Conservation (phyloP, 2,888 invertebrate genomes). For the Cataglyphis rosenhaueri region DNA sequence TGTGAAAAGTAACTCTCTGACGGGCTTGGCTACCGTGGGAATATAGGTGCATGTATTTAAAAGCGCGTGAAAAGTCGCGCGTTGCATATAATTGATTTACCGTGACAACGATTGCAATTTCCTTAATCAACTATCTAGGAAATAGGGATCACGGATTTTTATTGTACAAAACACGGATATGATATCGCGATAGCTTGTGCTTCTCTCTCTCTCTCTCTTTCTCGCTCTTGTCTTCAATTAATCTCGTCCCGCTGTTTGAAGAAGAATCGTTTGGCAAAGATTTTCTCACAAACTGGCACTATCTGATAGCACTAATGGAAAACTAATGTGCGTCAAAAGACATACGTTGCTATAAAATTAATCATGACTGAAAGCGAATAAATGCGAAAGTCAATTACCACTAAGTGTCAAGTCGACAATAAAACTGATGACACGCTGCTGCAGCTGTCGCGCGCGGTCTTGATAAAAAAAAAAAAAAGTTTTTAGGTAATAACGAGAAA, state of each 20-base stretch:
- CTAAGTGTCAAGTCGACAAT: not conserved
- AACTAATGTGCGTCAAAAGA: not conserved
- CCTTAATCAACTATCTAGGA: constrained; percentile 3
- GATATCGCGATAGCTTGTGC: not conserved
- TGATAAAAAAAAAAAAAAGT: not conserved
- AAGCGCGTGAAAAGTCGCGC: constrained; percentile 6
- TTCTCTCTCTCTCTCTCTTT: not conserved
- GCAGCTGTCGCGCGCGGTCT: not conserved
- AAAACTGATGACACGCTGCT: not conserved
- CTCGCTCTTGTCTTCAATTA: not conserved
- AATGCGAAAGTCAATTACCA: constrained; percentile 37
- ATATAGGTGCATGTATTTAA: not conserved
- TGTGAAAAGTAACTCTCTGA: not conserved
- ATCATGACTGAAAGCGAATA: constrained; percentile 1
- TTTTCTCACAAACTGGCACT: not conserved
- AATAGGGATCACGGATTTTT: constrained; percentile 11
- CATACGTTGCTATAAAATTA: not conserved
- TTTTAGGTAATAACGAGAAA: not conserved
- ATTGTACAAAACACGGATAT: not conserved
- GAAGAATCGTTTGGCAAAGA: not conserved
- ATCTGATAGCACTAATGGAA: not conserved
- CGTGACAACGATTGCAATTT: constrained; percentile 38
- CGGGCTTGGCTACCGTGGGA: constrained; percentile 9
- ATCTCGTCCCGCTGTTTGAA: not conserved
- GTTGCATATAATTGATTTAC: constrained; percentile 9